Base-by-base conservation (phyloP, 2,888 invertebrate species). In the Heteromyza rotundicornis region DNA sequence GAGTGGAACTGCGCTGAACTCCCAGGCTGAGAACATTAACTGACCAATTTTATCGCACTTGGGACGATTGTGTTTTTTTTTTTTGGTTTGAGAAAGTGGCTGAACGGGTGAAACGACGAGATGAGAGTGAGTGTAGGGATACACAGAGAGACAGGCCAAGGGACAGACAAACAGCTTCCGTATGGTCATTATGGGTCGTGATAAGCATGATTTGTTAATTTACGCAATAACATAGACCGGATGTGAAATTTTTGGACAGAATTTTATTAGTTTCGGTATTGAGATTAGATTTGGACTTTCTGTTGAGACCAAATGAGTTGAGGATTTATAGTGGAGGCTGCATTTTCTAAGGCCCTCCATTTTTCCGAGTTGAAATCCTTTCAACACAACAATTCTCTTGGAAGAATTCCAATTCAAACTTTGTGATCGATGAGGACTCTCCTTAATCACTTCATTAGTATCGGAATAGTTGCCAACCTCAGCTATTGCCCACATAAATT, bases 41-140 rank as follows among this genome's bases (percentile, higher is more conserved):
- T 56, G 16, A 17, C n/a, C 56, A 44, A 16, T 23, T 40, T 56
- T 56, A 56, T 56, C 56, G 54, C 54, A 54, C 54, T 54, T 54
- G 35, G 3, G 17, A 17, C 47, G 47, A 19, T 47, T 47, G 47
- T 14, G 19, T 47, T 47, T n/a, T n/a, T n/a, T n/a, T n/a, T n/a
- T n/a, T n/a, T n/a, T n/a, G n/a, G n/a, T n/a, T 47, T 14, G 47
- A 19, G 47, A 47, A 47, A 47, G 20, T 47, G 47, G 10, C 40
- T 40, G 10, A 10, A 40, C 14, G 40, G 47, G 47, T 47, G 47
- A 47, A 47, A 47, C 3, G 47, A 17, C 19, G 47, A 5, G 2
- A n/a, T 40, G n/a, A 3, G 8, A n/a, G 40, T n/a, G 3, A n/a
- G 40, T 40, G 40, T 40, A 40, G 14, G 40, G 40, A 8, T 47